phyloP scores from a whole-genome alignment of 2,888 invertebrate species.

The Meiosimyza platycephala region DNA sequence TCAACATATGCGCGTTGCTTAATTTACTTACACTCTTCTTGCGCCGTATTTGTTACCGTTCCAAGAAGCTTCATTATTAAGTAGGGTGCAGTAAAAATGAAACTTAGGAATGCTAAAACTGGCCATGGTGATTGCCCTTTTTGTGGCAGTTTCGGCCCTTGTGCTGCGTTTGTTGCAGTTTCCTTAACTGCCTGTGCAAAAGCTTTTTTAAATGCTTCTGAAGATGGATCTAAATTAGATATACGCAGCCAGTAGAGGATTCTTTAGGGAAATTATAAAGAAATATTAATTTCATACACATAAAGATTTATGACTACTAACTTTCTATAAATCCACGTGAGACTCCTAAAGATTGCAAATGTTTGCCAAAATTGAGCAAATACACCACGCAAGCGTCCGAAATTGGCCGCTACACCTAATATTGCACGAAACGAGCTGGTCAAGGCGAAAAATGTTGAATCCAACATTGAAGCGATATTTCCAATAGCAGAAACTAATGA shows the following conservation, averaged over 20 bases:
- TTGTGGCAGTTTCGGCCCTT: constrained; percentile 63
- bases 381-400: constrained; percentile 83
- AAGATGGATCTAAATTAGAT: constrained; percentile 65
- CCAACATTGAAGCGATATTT: constrained; percentile 95
- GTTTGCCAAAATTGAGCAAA: constrained; percentile 90
- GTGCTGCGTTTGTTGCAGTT: constrained; percentile 50
- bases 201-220: constrained; percentile 68
- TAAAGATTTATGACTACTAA: constrained; percentile 49
- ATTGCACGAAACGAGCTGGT: constrained; percentile 96
- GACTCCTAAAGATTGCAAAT: constrained; percentile 82
- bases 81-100: constrained; percentile 92
- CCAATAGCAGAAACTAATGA: constrained; percentile 90
- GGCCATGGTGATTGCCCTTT: constrained; percentile 81
- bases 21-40: constrained; percentile 72
- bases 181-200: constrained; percentile 65
- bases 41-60: constrained; percentile 68
- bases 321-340: constrained; percentile 84
- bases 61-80: constrained; percentile 86
- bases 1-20: constrained; percentile 68
- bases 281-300: neutral
- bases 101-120: constrained; percentile 86
- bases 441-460: constrained; percentile 95
- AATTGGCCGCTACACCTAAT: constrained; percentile 95
- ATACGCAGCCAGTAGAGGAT: constrained; percentile 63
- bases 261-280: constrained; percentile 46